These are phyloP conservation scores for Entomyzon cyanotis DNA, from an alignment of 2,113 vertebrate genomes.

Conservation along the genomic window DNA sequence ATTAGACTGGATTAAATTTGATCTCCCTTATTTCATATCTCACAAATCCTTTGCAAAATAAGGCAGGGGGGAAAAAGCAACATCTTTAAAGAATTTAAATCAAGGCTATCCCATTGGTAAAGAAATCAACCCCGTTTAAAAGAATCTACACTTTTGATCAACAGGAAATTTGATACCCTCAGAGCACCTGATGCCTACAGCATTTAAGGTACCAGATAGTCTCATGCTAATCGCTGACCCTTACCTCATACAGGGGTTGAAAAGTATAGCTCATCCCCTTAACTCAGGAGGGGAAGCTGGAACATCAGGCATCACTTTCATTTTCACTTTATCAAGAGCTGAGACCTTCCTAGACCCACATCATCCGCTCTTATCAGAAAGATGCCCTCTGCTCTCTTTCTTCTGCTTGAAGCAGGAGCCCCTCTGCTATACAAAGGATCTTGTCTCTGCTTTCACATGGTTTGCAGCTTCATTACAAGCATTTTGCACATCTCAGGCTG, in stretches of 20 bases:
- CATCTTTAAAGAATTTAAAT: neutral
- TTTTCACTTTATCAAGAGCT: neutral
- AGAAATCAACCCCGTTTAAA: neutral
- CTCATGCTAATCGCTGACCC: neutral
- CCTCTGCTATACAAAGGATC: neutral
- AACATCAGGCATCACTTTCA: neutral
- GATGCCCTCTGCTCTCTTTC: neutral
- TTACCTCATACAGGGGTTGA: neutral
- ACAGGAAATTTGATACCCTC: neutral
- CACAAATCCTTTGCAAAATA: neutral
- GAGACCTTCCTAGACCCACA: neutral
- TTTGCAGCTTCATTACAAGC: conserved; percentile 32
- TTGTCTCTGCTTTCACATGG: neutral
- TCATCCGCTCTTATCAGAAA: neutral
- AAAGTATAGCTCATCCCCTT: neutral
- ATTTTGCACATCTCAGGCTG: conserved; percentile 38
- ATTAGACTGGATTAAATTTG: neutral
- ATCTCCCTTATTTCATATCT: neutral
- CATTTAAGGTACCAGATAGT: neutral
- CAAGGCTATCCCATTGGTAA: neutral
- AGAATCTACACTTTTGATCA: neutral
- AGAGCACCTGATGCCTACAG: neutral
- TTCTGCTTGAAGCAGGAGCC: neutral
- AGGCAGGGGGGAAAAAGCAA: neutral
- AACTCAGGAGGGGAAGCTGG: neutral